Conservation (phyloP, 1,140 invertebrate species). For the Panagrolaimus sp. region DNA sequence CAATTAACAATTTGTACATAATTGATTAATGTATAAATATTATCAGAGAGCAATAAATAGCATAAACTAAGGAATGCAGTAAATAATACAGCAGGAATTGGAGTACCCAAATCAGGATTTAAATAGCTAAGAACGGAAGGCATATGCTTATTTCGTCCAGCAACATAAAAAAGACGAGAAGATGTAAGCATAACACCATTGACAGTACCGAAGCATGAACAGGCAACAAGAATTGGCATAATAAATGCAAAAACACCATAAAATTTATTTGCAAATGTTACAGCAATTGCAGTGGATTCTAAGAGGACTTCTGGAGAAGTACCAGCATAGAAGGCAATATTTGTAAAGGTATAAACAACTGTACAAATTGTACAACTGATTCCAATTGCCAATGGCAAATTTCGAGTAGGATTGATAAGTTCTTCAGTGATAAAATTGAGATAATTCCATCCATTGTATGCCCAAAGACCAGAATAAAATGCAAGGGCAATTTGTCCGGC, state of each 20-base stretch:
- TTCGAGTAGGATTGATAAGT: constrained; percentile 88
- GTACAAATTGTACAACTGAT: constrained; percentile 92
- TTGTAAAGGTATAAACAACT: constrained; percentile 86
- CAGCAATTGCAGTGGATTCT: constrained; percentile 88
- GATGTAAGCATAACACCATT: constrained; percentile 96
- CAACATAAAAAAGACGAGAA: constrained; percentile 66
- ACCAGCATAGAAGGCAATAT: constrained; percentile 92
- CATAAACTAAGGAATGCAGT: constrained; percentile 65
- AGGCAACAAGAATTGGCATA: constrained; percentile 92
- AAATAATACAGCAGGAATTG: constrained; percentile 58
- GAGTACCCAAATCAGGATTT: constrained; percentile 53
- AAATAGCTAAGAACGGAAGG: constrained; percentile 56
- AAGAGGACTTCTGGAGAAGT: constrained; percentile 78
- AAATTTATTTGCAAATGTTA: constrained; percentile 84
- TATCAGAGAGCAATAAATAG: constrained; percentile 75
- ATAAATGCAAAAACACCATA: constrained; percentile 88
- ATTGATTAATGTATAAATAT: constrained; percentile 90
- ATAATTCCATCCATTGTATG: constrained; percentile 90
- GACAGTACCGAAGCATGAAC: constrained; percentile 95
- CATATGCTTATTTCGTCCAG: constrained; percentile 59
- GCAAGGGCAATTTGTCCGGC: constrained; percentile 83
- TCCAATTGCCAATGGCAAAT: constrained; percentile 86
- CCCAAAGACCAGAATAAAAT: constrained; percentile 96
- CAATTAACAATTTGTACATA: constrained; percentile 97
- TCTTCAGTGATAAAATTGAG: constrained; percentile 79